Conservation (phyloP, 2,113 vertebrate species). For the Gasterosteus nipponicus region DNA sequence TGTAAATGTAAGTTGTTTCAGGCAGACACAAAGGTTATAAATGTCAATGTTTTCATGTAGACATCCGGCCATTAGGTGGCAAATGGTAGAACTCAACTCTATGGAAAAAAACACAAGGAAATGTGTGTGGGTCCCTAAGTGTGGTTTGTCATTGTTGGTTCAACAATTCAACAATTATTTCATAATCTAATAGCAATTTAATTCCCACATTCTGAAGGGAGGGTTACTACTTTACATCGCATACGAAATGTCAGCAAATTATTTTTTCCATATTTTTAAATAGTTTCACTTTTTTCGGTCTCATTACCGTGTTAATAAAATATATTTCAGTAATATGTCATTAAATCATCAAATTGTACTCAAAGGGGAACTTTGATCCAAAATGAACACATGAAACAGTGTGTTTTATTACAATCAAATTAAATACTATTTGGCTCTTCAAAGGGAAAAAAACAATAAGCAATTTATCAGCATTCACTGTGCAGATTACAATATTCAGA, state of each 20-base stretch:
- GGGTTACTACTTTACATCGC: neutral
- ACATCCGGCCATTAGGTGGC: neutral
- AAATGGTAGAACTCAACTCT: neutral
- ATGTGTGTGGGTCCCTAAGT: neutral
- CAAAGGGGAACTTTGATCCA: neutral
- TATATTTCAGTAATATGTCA: neutral
- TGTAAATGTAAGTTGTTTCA: neutral
- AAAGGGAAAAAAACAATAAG: slow-evolving; percentile 32
- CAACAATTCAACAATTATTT: neutral
- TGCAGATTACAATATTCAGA: slow-evolving; percentile 15
- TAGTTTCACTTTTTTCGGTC: no score
- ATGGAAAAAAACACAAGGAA: neutral
- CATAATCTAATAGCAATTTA: neutral
- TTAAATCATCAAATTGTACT: neutral
- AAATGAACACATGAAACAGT: slow-evolving; percentile 27
- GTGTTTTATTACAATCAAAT: slow-evolving; percentile 64
- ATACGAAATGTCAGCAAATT: neutral
- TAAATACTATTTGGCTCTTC: slow-evolving; percentile 54
- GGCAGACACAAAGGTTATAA: neutral
- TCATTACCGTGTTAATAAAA: neutral
- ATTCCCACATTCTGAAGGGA: neutral
- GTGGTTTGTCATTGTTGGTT: neutral
- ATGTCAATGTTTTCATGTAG: neutral
- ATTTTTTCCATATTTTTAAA: neutral
- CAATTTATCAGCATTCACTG: slow-evolving; percentile 25